Percentiles rank a stretch among this genome's conserved stretches.
Conservation (phyloP, 2,113 vertebrate species). For the Isurus oxyrinchus region DNA sequence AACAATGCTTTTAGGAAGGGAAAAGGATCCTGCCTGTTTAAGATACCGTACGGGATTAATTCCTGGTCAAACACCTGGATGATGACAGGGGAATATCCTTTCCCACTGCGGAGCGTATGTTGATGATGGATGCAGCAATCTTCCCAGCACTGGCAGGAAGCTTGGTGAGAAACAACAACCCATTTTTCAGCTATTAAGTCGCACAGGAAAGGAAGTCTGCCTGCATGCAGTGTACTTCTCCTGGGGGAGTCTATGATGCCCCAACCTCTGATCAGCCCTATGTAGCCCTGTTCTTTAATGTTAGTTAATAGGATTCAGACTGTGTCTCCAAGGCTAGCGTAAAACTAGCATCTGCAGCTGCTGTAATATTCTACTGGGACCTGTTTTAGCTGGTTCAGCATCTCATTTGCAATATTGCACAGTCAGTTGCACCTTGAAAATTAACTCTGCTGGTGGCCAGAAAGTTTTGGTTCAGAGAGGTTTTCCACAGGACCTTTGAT, state of each 20-base stretch:
- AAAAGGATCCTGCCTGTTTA: background rate
- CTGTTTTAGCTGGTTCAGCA: background rate
- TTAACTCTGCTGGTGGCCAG: background rate
- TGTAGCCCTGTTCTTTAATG: background rate
- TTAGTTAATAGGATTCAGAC: background rate
- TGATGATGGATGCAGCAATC: background rate
- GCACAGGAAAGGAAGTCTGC: background rate
- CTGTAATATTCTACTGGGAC: background rate
- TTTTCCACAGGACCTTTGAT: background rate
- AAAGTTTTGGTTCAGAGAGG: background rate
- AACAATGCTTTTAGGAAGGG: background rate
- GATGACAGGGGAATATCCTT: background rate
- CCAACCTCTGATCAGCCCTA: background rate
- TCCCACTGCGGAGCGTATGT: background rate
- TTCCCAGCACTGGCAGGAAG: constrained; percentile 3
- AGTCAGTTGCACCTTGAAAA: background rate
- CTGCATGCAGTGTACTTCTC: background rate
- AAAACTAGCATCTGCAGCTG: background rate
- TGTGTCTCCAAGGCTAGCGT: background rate
- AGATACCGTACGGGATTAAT: background rate
- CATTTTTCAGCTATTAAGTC: background rate
- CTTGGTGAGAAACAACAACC: background rate
- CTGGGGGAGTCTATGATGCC: background rate
- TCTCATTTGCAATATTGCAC: background rate
- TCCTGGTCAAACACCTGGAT: constrained; percentile 18